Evolutionary conservation across 92 coral and sea anemone genomes (phyloP), one percentile per base, ranked within the genome.

Genomic region (Parazoanthus atlanticus): DNA sequence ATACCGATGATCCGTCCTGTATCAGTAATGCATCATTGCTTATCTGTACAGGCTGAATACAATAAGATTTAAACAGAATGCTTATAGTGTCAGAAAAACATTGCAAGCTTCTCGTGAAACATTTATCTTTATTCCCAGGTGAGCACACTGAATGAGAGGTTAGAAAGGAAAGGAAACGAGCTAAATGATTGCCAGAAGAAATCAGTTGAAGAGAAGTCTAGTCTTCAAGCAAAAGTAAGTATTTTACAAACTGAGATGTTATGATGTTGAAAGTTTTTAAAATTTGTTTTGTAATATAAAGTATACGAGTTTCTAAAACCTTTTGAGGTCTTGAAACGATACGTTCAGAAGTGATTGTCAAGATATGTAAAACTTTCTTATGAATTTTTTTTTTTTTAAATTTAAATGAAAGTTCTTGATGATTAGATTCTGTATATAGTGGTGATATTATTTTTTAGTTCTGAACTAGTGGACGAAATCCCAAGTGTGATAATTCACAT

Each of bases 151-250:
- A 95, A 97, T 80, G 98, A 97, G 88, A 91, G 95, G 86, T 91
- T 94, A 12, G 99, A 97, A 90, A 92, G 98, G 91, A 97, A 94
- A 76, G 99, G 94, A 80, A 78, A 93, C 38, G 98, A 97, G 49
- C 90, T 95, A 13, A 93, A 91, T 52, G 96, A 93, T 34, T 88
- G 92, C 61, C 92, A 94, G 90, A 92, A 87, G 67, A 93, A 87
- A 76, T 92, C 94, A 85, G 95, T 93, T 21, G 94, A 91, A 67
- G 98, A 97, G 78, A 85, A 76, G 69, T 86, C 91, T 84, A 79
- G 77, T 91, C 78, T 90, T 90, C 81, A 76, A 89, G 85, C 86
- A 71, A 86, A 92, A 89, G 95, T 85, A 78, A 43, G 89, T 47
- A 13, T 29, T 49, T n/a, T 11, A 30, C 29, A 25, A n/a, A 15